A percentile compares a stretch with the other conserved stretches of the same genome.
phyloP scores from a whole-genome alignment of 2,797 vertebrate species.

The Peromyscus aztecus region DNA sequence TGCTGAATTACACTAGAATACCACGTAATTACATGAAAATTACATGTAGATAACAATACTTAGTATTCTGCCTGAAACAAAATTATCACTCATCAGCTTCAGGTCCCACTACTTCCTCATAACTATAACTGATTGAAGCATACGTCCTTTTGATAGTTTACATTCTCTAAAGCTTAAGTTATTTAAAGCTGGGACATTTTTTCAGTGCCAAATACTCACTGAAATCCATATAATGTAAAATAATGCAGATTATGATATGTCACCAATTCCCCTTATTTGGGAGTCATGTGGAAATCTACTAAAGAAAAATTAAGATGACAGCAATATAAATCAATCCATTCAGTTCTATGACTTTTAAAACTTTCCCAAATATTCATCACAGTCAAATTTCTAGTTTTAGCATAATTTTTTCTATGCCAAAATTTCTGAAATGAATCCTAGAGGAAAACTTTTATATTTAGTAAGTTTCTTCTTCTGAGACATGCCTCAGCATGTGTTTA shows the following conservation, averaged over 20 bases:
- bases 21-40: neutral
- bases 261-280: neutral
- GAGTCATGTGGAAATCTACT: neutral
- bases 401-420: constrained; percentile 7
- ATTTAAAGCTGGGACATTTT: neutral
- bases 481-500: neutral
- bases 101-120: neutral
- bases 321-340: constrained; percentile 20
- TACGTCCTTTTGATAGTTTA: neutral
- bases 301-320: constrained; percentile 13
- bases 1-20: neutral
- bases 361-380: neutral
- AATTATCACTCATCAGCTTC: neutral
- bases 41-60: neutral
- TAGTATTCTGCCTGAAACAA: constrained; percentile 15
- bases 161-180: neutral
- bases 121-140: neutral
- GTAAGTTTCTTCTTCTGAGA: constrained; percentile 41
- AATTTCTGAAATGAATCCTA: neutral
- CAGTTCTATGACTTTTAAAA: constrained; percentile 35
- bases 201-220: neutral
- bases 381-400: constrained; percentile 35
- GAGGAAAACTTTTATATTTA: constrained; percentile 28
- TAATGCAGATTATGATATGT: neutral
- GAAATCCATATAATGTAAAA: neutral